A percentile compares a stretch with the other conserved stretches of the same genome.
Conservation (phyloP, 1,140 invertebrate genomes). For the Drosophila kurseongensis region DNA sequence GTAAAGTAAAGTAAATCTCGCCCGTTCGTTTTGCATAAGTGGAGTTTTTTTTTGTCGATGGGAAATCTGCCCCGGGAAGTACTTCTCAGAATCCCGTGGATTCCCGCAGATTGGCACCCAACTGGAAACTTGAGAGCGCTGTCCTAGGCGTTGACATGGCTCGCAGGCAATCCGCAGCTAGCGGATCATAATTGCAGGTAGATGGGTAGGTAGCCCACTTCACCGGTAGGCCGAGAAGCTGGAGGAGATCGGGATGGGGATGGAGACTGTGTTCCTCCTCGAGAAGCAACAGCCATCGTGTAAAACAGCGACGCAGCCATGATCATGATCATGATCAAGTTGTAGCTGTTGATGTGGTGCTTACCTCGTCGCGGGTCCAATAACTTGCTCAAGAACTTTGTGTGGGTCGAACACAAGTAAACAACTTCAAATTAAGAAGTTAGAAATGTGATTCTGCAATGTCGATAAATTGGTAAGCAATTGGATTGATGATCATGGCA, state of each 20-base stretch:
- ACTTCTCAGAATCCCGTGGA: slow-evolving; percentile 36
- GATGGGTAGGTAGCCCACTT: slow-evolving; percentile 18
- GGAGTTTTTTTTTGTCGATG: slow-evolving; percentile 1
- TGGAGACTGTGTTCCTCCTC: background rate
- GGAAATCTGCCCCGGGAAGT: background rate
- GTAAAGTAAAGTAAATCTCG: slow-evolving; percentile 36
- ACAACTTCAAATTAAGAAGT: background rate
- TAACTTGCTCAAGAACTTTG: slow-evolving; percentile 8
- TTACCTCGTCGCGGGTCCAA: slow-evolving; percentile 3
- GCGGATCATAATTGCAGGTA: slow-evolving; percentile 68
- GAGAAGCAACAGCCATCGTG: slow-evolving; percentile 1
- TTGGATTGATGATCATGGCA: too few relatives aligned
- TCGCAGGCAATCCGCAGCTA: slow-evolving; percentile 32
- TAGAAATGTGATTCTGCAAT: too few relatives aligned
- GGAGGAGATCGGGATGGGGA: slow-evolving; percentile 1
- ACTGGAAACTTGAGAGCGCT: background rate
- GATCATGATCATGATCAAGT: slow-evolving; percentile 22
- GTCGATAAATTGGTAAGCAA: too few relatives aligned
- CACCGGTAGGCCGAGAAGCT: background rate
- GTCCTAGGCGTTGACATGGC: slow-evolving; percentile 46
- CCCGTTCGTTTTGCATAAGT: slow-evolving; percentile 51
- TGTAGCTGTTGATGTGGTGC: slow-evolving; percentile 18
- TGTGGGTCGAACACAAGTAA: background rate
- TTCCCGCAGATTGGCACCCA: slow-evolving; percentile 1
- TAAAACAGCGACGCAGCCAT: slow-evolving; percentile 5